phyloP scores from a whole-genome alignment of 2,797 vertebrate genomes.

The Neosilurus hyrtlii region DNA sequence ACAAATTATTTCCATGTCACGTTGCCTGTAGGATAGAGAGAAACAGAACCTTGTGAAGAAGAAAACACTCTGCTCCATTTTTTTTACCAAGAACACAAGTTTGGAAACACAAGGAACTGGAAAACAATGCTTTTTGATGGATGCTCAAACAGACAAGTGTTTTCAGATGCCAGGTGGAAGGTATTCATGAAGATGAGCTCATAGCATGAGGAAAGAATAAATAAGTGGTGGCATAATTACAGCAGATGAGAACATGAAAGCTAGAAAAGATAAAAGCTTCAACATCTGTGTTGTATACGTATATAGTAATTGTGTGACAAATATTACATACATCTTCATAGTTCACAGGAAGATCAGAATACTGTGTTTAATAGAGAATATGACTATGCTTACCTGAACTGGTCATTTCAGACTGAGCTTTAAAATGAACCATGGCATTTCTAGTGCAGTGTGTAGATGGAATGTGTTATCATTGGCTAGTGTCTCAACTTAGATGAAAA shows the following conservation, averaged over 20 bases:
- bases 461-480: neutral
- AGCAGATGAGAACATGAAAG: constrained; percentile 3
- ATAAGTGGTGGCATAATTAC: constrained; percentile 25
- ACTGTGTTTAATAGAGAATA: neutral
- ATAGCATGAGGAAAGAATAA: constrained; percentile 38
- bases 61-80: constrained; percentile 58
- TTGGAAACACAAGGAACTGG: constrained; percentile 47
- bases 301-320: neutral
- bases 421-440: neutral
- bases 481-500: constrained; percentile 3
- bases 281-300: neutral
- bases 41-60: constrained; percentile 44
- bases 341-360: neutral
- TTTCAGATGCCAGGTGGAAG: constrained; percentile 18
- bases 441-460: neutral
- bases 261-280: neutral
- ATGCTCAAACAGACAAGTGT: constrained; percentile 35
- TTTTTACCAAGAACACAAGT: constrained; percentile 49
- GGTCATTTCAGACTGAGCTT: neutral
- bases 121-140: constrained; percentile 54
- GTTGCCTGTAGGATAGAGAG: constrained; percentile 52
- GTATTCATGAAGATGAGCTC: constrained; percentile 41
- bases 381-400: neutral
- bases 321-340: neutral
- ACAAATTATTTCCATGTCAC: constrained; percentile 68